Evolutionary conservation across 1,140 invertebrate genomes (phyloP).

Genomic region (Zaprionus taronus): DNA sequence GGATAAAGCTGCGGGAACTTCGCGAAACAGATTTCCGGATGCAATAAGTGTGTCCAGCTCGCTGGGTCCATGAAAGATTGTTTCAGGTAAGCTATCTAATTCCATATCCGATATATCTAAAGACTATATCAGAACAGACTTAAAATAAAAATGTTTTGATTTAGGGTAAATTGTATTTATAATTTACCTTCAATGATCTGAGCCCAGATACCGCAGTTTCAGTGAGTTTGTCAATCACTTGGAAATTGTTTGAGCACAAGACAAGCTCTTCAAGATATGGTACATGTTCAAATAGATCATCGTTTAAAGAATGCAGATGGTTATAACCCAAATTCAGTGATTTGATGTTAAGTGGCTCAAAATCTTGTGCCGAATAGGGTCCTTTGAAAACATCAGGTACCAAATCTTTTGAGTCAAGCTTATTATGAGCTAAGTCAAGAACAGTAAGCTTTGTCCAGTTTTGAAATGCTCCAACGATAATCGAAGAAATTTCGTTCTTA

Average conservation of each 20-base stretch:
- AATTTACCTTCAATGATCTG: slow-evolving; percentile 87
- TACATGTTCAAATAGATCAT: slow-evolving; percentile 90
- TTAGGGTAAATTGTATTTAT: not conserved
- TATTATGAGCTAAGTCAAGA: slow-evolving; percentile 89
- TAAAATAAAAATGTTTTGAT: not conserved
- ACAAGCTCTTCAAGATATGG: slow-evolving; percentile 87
- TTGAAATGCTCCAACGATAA: slow-evolving; percentile 87
- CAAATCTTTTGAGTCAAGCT: slow-evolving; percentile 86
- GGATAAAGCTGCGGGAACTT: slow-evolving; percentile 87
- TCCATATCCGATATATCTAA: slow-evolving; percentile 87
- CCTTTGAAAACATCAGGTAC: slow-evolving; percentile 89
- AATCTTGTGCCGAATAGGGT: slow-evolving; percentile 85
- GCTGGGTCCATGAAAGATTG: slow-evolving; percentile 88
- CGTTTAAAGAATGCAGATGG: slow-evolving; percentile 87
- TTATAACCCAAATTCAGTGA: slow-evolving; percentile 88
- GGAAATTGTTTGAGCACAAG: slow-evolving; percentile 89
- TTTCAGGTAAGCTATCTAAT: slow-evolving; percentile 86
- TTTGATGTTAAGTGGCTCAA: slow-evolving; percentile 87
- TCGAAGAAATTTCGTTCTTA: slow-evolving; percentile 86
- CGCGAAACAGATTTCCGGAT: slow-evolving; percentile 88
- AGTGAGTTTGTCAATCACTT: slow-evolving; percentile 87
- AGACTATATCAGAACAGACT: slow-evolving; percentile 15
- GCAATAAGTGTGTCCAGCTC: slow-evolving; percentile 88
- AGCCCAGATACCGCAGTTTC: slow-evolving; percentile 88
- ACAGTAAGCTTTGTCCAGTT: slow-evolving; percentile 87